Percentiles rank a stretch among this genome's conserved stretches.
Conservation (phyloP, 2,797 vertebrate species). For the Zenarchopterus dispar region DNA sequence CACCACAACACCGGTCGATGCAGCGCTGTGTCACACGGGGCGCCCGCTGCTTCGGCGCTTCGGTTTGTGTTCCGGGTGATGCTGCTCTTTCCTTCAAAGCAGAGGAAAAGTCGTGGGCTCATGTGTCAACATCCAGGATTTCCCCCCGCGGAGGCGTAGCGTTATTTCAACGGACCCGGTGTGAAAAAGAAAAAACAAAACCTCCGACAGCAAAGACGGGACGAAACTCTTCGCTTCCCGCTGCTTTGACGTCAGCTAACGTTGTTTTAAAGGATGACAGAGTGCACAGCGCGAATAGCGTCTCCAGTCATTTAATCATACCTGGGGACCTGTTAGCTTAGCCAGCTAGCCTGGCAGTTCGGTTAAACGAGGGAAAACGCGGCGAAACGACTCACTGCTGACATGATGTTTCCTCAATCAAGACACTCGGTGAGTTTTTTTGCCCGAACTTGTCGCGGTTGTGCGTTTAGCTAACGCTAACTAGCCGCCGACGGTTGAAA, state of each 20-base stretch:
- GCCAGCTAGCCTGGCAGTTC: conserved; percentile 64
- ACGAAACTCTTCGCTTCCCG: conserved; percentile 27
- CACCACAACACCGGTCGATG: conserved; percentile 37
- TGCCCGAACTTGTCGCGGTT: conserved; percentile 46
- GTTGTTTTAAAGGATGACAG: conserved; percentile 73
- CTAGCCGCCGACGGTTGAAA: conserved; percentile 65
- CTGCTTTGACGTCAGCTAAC: conserved; percentile 61
- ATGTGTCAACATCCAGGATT: conserved; percentile 79
- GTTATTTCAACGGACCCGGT: conserved; percentile 44
- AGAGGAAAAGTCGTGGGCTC: conserved; percentile 69
- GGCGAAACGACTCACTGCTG: conserved; percentile 77
- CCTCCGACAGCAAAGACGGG: background rate
- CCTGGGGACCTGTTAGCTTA: conserved; percentile 74
- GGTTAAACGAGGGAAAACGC: conserved; percentile 42
- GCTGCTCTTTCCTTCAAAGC: conserved; percentile 71
- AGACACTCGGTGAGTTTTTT: conserved; percentile 92
- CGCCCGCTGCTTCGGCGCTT: conserved; percentile 60
- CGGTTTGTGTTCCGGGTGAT: conserved; percentile 69
- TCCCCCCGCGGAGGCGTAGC: conserved; percentile 67
- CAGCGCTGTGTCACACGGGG: conserved; percentile 63
- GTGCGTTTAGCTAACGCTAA: conserved; percentile 60
- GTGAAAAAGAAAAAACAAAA: conserved; percentile 18
- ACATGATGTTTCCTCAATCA: conserved; percentile 99
- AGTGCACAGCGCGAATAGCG: conserved; percentile 69
- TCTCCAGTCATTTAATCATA: conserved; percentile 65